phyloP scores from a whole-genome alignment of 2,797 vertebrate genomes.

The Meriones psammophilus region DNA sequence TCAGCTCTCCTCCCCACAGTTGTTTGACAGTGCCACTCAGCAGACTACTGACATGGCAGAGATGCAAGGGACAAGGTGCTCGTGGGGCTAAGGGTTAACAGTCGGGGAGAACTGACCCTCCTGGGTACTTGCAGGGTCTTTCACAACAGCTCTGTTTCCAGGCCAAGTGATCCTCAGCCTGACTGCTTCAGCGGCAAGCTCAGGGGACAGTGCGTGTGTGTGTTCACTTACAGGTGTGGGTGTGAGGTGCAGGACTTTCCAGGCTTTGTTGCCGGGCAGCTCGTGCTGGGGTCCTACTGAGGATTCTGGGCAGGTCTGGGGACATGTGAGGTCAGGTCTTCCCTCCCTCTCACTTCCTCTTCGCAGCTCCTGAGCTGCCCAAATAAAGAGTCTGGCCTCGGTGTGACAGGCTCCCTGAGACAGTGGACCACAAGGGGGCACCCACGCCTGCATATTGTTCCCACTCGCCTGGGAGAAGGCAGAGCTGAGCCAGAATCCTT shows the following conservation, averaged over 20 bases:
- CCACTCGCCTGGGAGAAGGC: not conserved
- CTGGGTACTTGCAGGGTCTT: not conserved
- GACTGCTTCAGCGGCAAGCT: not conserved
- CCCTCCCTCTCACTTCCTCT: no score
- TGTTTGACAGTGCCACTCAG: rapidly evolving
- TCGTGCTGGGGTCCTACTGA: not conserved
- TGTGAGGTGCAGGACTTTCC: not conserved
- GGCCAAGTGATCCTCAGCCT: not conserved
- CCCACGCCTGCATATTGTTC: not conserved
- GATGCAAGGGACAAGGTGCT: not conserved
- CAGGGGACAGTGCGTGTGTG: not conserved
- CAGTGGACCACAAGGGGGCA: not conserved
- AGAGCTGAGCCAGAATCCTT: not conserved
- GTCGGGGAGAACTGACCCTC: constrained; percentile 30
- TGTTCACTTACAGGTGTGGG: not conserved
- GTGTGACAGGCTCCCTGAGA: not conserved
- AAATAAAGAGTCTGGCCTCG: not conserved
- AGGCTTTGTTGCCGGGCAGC: not conserved
- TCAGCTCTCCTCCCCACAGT: no score
- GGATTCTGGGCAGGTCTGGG: not conserved
- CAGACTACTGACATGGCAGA: not conserved
- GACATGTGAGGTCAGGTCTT: not conserved
- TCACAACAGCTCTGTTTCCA: not conserved
- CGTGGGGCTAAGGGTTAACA: constrained; percentile 68
- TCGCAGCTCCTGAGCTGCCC: rapidly evolving